Conservation (phyloP, 2,888 invertebrate species). For the Papilio protenor region DNA sequence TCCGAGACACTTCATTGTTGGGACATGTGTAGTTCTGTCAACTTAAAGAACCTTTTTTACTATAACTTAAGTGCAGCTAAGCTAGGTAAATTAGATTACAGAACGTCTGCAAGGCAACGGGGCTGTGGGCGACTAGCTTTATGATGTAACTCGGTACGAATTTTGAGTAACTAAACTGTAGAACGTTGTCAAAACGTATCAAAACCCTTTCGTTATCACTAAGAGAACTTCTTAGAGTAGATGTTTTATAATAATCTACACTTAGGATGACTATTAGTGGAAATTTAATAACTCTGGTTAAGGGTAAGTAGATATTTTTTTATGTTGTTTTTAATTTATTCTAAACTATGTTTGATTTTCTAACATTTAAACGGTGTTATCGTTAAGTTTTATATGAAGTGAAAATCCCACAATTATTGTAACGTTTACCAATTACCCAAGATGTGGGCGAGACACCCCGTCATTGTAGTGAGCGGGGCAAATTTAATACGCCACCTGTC, state of each 20-base stretch:
- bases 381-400: not conserved
- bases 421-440: conserved; percentile 37
- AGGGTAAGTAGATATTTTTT: no score
- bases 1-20: conserved; percentile 26
- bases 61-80: conserved; percentile 57
- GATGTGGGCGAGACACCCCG: conserved; percentile 48
- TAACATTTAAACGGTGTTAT: not conserved
- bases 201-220: no score
- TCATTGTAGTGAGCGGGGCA: conserved; percentile 55
- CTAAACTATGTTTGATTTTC: not conserved
- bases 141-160: conserved; percentile 41
- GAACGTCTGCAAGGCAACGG: conserved; percentile 57
- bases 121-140: conserved; percentile 47
- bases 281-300: no score
- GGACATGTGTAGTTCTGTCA: conserved; percentile 10
- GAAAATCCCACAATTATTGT: conserved; percentile 40
- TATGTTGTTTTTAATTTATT: not conserved
- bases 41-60: conserved; percentile 32
- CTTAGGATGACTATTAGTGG: no score
- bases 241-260: not conserved
- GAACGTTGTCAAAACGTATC: not conserved
- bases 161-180: not conserved
- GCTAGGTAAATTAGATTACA: conserved; percentile 64
- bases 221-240: no score
- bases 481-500: conserved; percentile 65